Conservation (phyloP, 2,888 invertebrate genomes). For the Agriopis leucophaearia region DNA sequence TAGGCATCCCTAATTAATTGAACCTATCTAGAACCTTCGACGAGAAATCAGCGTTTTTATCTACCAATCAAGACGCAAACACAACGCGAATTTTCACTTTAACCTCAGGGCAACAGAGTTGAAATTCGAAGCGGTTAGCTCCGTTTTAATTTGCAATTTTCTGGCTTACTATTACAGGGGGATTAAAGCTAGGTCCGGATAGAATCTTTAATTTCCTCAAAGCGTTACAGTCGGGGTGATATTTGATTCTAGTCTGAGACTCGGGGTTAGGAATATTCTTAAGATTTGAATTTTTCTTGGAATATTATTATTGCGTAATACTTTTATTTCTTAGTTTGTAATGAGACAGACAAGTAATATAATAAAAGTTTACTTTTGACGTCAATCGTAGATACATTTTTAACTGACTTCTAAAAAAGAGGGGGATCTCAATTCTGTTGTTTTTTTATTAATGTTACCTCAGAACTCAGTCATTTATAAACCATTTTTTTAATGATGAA, state of each 20-base stretch:
- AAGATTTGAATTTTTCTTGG: constrained; percentile 23
- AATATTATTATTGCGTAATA: too few species aligned
- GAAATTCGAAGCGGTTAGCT: constrained; percentile 33
- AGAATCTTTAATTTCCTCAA: constrained; percentile 85
- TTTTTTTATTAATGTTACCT: too few species aligned
- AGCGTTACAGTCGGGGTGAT: constrained; percentile 71
- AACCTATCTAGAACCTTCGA: constrained; percentile 71
- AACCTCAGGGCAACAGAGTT: constrained; percentile 25
- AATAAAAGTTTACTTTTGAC: not conserved
- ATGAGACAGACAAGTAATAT: not conserved
- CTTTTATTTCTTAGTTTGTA: constrained; percentile 14
- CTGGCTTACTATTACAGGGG: constrained; percentile 77
- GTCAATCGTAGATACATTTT: not conserved
- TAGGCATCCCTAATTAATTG: constrained; percentile 79
- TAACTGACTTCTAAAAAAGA: too few species aligned
- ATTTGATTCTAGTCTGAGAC: constrained; percentile 64
- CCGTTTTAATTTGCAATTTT: constrained; percentile 83
- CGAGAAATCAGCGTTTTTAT: constrained; percentile 77
- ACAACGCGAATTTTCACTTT: constrained; percentile 49
- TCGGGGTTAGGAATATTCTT: constrained; percentile 33
- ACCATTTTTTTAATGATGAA: too few species aligned
- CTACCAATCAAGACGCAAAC: constrained; percentile 49
- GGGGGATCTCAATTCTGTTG: too few species aligned
- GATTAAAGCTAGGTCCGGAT: constrained; percentile 81
- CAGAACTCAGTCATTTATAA: too few species aligned